Base-by-base conservation (phyloP, 2,113 vertebrate genomes). In the Hemicordylus capensis region DNA sequence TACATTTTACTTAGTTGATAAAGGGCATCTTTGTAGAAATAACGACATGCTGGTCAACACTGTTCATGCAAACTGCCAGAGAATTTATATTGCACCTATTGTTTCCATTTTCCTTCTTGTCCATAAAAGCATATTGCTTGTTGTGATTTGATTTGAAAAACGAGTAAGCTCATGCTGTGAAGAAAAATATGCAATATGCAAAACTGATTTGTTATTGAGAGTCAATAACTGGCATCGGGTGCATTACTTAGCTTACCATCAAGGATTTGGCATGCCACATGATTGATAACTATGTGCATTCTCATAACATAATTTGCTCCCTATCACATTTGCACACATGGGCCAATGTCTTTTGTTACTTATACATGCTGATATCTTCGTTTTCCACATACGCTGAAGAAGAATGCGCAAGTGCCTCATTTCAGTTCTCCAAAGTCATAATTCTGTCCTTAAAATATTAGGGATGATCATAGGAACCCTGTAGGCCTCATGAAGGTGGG, bases 221-320 rank as follows among this genome's bases (percentile, higher is more conserved):
- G 81, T 89, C 91, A 87, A 87, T 93, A 93, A 93, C 2, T 89
- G 89, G 86, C 78, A 59, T 31, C 77, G 48, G 87, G 91, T 83
- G 84, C 84, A 76, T 90, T 81, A 20, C 79, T 93, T 78, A 91
- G 76, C 89, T 88, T 85, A 85, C 82, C 89, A 93, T 92, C 90
- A 87, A 0, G 12, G 85, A 66, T 90, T 1, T 91, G 88, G 80
- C 11, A 6, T 85, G 87, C 69, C 88, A 89, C 74, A 89, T 91
- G 90, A 90, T 89, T 56, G 90, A 91, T 94, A 85, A 82, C 86
- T 86, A 66, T 0, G 6, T 0, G 59, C 81, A 87, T 85, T 69
- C 83, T 87, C 24, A 0, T 39, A 88, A 89, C 83, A 73, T 66
- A 4, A 4, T 88, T 86, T 91, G 12, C 37, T 89, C 89, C 76